Evolutionary conservation across 2,113 vertebrate genomes (phyloP), one percentile per base, ranked within the genome.

Genomic region (Silurus asotus): DNA sequence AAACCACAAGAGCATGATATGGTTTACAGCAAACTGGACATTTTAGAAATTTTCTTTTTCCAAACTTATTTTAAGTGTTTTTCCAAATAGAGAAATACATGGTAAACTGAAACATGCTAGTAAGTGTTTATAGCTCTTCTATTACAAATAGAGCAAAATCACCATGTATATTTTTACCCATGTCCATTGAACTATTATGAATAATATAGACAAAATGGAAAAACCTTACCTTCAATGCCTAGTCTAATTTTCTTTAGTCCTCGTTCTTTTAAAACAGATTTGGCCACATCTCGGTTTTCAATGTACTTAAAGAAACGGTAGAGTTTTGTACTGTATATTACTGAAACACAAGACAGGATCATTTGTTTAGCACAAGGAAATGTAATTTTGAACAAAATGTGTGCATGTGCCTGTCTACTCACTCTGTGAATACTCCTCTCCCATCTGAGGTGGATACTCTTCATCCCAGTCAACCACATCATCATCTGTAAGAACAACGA

Each of bases 241-340:
- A 99, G 91, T 83, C 98, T 92, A 90, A 99, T 99, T 93, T 99
- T 99, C 95, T 99, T 99, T 86, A 99, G 94, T 82, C 98, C 98
- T 81, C 98, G 92, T 84, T 99, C 98, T 93, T 99, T 99, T 92
- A 99, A 94, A 89, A 99, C 98, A 0, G 97, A 98, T 92, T 99
- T 99, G 94, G 98, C 98, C 89, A 99, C 98, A 65, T 99, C 98
- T 95, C 98, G 92, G 72, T 99, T 99, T 93, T 99, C 98, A 83
- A 99, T 99, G 89, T 99, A 99, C 92, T 99, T 99, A 95, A 99
- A 99, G 95, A 99, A 99, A 90, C 98, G 95, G 89, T 99, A 99
- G 89, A 99, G 95, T 93, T 99, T 99, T 15, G 98, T 99, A 93
- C 98, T 99, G 96, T 99, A 99, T 93, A 99, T 99, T 91, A 99